Conservation (phyloP, 1,140 invertebrate genomes). For the Cephus cinctus region DNA sequence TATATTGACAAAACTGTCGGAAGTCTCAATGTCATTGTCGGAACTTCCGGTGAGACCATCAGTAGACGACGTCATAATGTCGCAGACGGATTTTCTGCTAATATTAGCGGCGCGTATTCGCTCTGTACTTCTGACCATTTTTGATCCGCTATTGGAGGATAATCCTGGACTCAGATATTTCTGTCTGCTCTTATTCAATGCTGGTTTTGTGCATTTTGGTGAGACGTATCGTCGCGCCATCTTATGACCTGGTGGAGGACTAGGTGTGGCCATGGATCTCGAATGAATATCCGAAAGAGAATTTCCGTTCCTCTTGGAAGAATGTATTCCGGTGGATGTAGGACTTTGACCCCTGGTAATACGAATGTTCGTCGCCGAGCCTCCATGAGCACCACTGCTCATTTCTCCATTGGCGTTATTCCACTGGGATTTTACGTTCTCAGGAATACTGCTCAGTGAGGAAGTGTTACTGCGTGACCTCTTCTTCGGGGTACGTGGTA, state of each 20-base stretch:
- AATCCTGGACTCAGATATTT: no score
- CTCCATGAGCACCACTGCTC: background rate
- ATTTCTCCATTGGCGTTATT: conserved; percentile 14
- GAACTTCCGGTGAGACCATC: conserved; percentile 36
- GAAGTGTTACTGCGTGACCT: conserved; percentile 21
- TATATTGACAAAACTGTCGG: conserved; percentile 48
- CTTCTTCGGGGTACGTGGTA: conserved; percentile 8
- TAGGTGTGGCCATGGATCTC: background rate
- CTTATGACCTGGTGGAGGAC: conserved; percentile 9
- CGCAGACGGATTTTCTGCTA: background rate
- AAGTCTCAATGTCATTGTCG: conserved; percentile 44
- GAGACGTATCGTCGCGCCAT: no score
- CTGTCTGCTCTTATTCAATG: no score
- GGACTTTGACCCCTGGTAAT: background rate
- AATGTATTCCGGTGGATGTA: conserved; percentile 16
- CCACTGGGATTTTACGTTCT: conserved; percentile 24
- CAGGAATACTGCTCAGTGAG: conserved; percentile 31
- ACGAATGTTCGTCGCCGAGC: background rate
- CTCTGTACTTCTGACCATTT: conserved; percentile 12
- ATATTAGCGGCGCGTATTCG: conserved; percentile 1
- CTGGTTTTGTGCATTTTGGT: no score
- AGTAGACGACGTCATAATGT: conserved; percentile 28
- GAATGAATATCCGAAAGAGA: conserved; percentile 22
- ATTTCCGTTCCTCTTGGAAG: conserved; percentile 27
- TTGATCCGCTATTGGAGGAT: no score